Evolutionary conservation across 1,140 invertebrate genomes (phyloP), one percentile per base, ranked within the genome.

Genomic region (Calephelis virginiensis): DNA sequence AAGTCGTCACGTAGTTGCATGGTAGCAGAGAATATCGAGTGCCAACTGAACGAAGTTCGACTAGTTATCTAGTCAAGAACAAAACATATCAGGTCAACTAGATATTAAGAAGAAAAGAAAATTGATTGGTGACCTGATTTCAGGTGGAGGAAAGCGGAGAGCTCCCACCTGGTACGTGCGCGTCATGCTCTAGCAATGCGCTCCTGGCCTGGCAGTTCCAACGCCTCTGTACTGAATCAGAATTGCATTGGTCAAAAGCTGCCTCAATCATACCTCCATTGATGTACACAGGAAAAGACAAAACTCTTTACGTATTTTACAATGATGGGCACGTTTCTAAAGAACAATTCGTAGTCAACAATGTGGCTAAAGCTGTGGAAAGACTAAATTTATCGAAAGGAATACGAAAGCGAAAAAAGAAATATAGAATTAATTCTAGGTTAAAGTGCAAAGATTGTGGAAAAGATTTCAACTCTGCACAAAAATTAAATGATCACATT

Each of bases 61-160:
- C 28, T 28, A 28, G 28, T 28, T 4, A 28, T 2, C 28, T 28
- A 28, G 28, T 28, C 28, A 28, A 28, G 28, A 28, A 28, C 28
- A 28, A 28, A 28, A 28, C 28, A 28, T 28, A 4, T 28, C 28
- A 43, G 40, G 8, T 43, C 8, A 43, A 43, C 8, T 43, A 43
- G 40, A 43, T 43, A 9, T 43, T 43, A 43, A 8, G 40, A 43
- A 9, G 72, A 75, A 64, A 73, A 76, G 78, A 80, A 76, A 81
- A 78, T 77, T 86, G 80, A 86, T 82, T 67, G 74, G 71, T 76
- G 65, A 66, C 81, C 63, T 86, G 69, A 71, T 89, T 89, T 86
- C 86, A 89, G 86, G 75, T 89, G 71, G 75, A 67, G 70, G 74
- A 78, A 56, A 79, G 80, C 62, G 43, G 60, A 8, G 78, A 66